Percentiles rank a stretch among this genome's conserved stretches.
Evolutionary conservation across 2,888 invertebrate species (phyloP).

Genomic region (Phortica magna): DNA sequence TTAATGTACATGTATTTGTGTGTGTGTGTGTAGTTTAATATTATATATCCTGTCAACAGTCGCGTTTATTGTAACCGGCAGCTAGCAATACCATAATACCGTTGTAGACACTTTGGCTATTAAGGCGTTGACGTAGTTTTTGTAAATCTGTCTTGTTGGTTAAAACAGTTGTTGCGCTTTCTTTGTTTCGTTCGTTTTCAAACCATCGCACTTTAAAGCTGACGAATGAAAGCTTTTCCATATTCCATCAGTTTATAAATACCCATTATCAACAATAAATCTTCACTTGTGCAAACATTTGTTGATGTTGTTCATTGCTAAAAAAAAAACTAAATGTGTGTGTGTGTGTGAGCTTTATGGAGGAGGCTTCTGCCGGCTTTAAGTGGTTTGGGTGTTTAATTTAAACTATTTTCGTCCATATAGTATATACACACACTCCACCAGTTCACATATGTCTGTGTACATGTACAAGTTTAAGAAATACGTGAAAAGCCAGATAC

Average conservation of each 20-base stretch:
- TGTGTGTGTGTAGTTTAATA: background rate
- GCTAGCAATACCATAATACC: background rate
- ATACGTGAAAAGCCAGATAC: too few species aligned
- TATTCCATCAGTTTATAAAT: background rate
- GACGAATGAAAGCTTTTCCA: constrained; percentile 12
- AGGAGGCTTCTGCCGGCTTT: too few species aligned
- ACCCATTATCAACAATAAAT: background rate
- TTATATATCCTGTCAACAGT: background rate
- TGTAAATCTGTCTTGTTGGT: background rate
- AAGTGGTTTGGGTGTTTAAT: too few species aligned
- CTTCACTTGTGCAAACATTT: constrained; percentile 62
- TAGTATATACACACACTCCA: too few species aligned
- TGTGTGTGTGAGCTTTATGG: constrained; percentile 22
- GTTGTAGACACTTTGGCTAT: background rate
- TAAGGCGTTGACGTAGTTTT: background rate
- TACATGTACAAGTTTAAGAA: too few species aligned
- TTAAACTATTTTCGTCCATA: too few species aligned
- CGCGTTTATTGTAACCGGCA: background rate
- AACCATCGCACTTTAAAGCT: constrained; percentile 16
- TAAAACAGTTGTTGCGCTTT: constrained; percentile 20
- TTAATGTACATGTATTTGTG: background rate
- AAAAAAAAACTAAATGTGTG: background rate
- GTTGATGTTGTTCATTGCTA: constrained; percentile 38
- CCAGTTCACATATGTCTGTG: too few species aligned
- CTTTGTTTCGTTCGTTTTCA: constrained; percentile 9